Base-by-base conservation (phyloP, 2,113 vertebrate species). In the Sinocyclocheilus grahami region DNA sequence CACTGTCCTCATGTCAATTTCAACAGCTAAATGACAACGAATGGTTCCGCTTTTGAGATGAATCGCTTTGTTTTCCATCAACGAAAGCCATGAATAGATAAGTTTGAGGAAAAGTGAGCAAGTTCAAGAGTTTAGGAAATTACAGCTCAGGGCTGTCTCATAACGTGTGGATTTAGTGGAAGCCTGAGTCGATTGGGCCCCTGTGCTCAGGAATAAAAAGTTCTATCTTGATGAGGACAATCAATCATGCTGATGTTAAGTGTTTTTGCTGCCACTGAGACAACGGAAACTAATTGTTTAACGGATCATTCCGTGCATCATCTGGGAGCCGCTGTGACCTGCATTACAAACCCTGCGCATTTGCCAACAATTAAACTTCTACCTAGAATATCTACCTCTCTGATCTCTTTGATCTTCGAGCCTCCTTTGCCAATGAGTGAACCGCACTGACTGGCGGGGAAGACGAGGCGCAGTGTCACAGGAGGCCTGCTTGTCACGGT, bases 361-460 rank as follows among this genome's bases (percentile, higher is more conserved):
- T 76, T 69, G 42, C 9, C 22, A 33, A 33, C 75, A 55, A 87
- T 79, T 79, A 80, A 86, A 76, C 48, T 74, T 22, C 9, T 58
- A 51, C 6, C 12, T 51, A 55, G 27, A 55, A 55, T 55, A 81
- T 87, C 89, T 96, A 98, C 97, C 96, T 97, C 97, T 92, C 97
- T 93, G 94, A 98, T 98, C 94, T 98, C 97, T 93, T 97, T 97
- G 92, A 98, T 98, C 93, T 98, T 98, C 78, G 97, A 98, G 63
- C 97, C 97, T 92, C 97, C 97, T 95, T 98, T 98, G 86, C 97
- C 97, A 91, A 98, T 98, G 87, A 98, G 96, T 7, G 97, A 98
- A 83, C 97, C 97, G 82, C 97, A 98, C 85, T 98, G 97, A 89
- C 97, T 97, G 86, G 97, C 97, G 0, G 97, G 97, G 85, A 97